A percentile compares a stretch with the other conserved stretches of the same genome.
phyloP scores from a whole-genome alignment of 2,888 invertebrate genomes.

The Tridacna gigas region DNA sequence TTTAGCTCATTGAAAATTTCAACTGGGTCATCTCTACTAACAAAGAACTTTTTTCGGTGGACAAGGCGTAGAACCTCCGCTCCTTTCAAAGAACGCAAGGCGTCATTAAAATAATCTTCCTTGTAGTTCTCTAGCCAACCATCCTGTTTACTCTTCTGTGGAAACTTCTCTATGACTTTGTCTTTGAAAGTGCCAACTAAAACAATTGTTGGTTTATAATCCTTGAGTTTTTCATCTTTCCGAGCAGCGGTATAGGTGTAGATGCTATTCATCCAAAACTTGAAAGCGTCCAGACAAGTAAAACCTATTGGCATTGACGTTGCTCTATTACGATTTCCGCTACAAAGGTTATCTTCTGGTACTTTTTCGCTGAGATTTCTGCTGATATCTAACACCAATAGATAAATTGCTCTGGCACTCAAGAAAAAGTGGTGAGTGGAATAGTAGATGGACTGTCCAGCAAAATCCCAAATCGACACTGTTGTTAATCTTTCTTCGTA shows the following conservation, averaged over 20 bases:
- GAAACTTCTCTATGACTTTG: slow-evolving; percentile 7
- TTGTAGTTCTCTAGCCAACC: slow-evolving; percentile 34
- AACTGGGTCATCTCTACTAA: slow-evolving; percentile 23
- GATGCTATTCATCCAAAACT: slow-evolving; percentile 7
- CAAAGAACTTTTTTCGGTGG: slow-evolving; percentile 1
- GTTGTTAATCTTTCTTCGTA: neutral
- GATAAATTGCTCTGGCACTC: slow-evolving; percentile 48
- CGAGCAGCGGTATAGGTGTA: neutral
- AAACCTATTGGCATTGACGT: neutral
- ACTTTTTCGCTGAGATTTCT: neutral
- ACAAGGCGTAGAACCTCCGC: neutral
- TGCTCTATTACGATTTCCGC: neutral
- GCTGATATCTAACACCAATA: slow-evolving; percentile 50
- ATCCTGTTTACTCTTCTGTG: neutral
- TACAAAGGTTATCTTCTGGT: neutral
- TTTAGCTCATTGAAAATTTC: slow-evolving; percentile 13
- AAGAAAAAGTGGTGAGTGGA: slow-evolving; percentile 59
- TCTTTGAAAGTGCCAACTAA: slow-evolving; percentile 59
- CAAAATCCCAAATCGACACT: slow-evolving; percentile 54
- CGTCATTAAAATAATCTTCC: slow-evolving; percentile 48
- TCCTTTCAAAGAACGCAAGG: slow-evolving; percentile 32
- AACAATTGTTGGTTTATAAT: slow-evolving; percentile 39
- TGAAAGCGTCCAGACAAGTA: slow-evolving; percentile 8
- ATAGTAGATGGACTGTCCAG: slow-evolving; percentile 42
- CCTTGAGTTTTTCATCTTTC: neutral